Base-by-base conservation (phyloP, 1,140 invertebrate genomes). In the Dinoponera quadriceps region DNA sequence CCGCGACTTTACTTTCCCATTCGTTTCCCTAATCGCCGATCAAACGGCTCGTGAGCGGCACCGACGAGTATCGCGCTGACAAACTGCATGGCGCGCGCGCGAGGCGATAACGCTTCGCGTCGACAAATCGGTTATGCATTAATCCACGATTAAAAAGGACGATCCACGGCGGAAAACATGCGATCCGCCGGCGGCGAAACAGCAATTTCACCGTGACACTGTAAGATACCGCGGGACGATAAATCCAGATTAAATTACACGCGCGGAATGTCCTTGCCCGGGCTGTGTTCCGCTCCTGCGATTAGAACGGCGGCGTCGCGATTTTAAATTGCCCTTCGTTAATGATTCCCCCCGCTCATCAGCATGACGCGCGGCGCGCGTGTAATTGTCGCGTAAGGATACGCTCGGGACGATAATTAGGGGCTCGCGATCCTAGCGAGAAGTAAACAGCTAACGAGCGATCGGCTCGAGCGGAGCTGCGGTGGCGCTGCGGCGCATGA, bases 391-490 rank as follows among this genome's bases (percentile, higher is more conserved):
- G 38, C 65, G n/a, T 71, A 80, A 80, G 62, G 63, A 78, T 65
- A 57, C 51, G 66, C 51, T 25, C 51, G 16, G 65, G 25, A 80
- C 51, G 65, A 59, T 80, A 80, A 80, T 80, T 57, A 80, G 65
- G 65, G n/a, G 44, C 51, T 55, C 59, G 75, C 22, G 75, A 69
- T 78, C 20, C 49, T 11, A 18, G 22, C 51, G 63, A 78, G 75
- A 68, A 29, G 51, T 68, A 78, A 69, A 69, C 65, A 77, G 74
- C 48, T 73, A 72, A 87, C 74, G 84, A 85, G 80, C 48, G 51
- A 77, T 63, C 38, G 38, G 38, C 38, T 44, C 29, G 5, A 33
- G 2, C 2, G 29, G 2, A 5, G 29, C 29, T 33, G 29, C 29
- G 29, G 38, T 11, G 38, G 38, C 38, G 63, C 38, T 3, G 33